These are phyloP conservation scores for Setophaga kirtlandii DNA, from an alignment of 2,113 vertebrate species.

Conservation along the genomic window DNA sequence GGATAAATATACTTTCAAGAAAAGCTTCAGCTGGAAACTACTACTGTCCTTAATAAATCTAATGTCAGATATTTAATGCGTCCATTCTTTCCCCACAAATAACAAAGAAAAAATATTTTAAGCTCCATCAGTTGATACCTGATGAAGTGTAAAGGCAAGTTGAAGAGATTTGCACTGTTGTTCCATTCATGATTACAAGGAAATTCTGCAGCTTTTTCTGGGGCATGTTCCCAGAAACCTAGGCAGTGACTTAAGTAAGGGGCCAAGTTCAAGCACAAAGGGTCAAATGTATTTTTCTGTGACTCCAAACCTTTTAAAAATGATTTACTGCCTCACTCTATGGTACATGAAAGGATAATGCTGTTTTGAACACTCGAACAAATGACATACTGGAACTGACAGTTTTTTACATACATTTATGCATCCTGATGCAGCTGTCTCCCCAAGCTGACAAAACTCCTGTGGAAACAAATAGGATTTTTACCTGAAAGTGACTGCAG, in stretches of 20 bases:
- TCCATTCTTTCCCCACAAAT: not conserved
- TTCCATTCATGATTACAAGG: not conserved
- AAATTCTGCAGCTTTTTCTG: not conserved
- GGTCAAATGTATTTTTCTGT: constrained; percentile 63
- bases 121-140: not conserved
- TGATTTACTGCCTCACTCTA: constrained; percentile 50
- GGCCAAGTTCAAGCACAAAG: constrained; percentile 23
- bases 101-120: not conserved
- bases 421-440: not conserved
- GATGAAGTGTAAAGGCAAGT: not conserved
- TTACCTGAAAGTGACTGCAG: constrained; percentile 24
- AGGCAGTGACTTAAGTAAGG: not conserved
- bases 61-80: not conserved
- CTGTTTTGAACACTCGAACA: constrained; percentile 48
- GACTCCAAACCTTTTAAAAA: constrained; percentile 29
- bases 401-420: constrained; percentile 38
- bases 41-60: not conserved
- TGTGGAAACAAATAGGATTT: constrained; percentile 11
- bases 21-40: not conserved
- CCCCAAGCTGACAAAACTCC: not conserved
- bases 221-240: not conserved
- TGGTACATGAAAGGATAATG: constrained; percentile 51
- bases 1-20: not conserved
- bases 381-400: constrained; percentile 41
- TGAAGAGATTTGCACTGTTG: not conserved